These are phyloP conservation scores for Andrena dorsata DNA, from an alignment of 2,888 invertebrate genomes.

Conservation along the genomic window DNA sequence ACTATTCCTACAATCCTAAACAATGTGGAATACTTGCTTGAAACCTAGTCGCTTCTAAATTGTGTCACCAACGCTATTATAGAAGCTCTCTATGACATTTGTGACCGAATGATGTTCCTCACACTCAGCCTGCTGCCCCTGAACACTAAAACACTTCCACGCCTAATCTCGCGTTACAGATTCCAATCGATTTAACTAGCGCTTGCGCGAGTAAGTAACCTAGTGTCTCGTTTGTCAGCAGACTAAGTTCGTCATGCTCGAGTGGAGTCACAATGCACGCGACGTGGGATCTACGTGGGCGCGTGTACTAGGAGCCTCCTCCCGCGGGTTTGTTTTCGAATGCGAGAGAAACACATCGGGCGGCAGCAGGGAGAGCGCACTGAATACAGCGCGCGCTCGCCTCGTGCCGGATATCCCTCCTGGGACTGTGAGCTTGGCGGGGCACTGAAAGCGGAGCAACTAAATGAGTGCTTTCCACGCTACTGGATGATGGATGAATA, in stretches of 20 bases:
- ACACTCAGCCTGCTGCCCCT: too few species aligned
- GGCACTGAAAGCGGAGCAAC: slow-evolving; percentile 64
- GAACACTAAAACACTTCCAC: too few species aligned
- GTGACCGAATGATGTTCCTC: neutral
- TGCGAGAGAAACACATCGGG: slow-evolving; percentile 29
- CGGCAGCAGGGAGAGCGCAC: slow-evolving; percentile 16
- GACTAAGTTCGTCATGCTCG: too few species aligned
- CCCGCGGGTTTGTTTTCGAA: slow-evolving; percentile 38
- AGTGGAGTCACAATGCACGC: neutral
- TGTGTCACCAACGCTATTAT: too few species aligned
- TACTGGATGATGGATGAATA: slow-evolving; percentile 80
- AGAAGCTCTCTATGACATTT: neutral
- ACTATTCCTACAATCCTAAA: neutral
- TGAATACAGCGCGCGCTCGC: slow-evolving; percentile 50
- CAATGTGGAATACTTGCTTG: neutral
- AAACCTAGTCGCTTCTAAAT: too few species aligned
- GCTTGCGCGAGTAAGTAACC: neutral
- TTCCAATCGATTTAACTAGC: neutral
- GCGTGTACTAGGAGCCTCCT: slow-evolving; percentile 35
- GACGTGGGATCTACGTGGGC: slow-evolving; percentile 34
- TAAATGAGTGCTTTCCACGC: slow-evolving; percentile 78
- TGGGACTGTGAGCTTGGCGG: slow-evolving; percentile 44
- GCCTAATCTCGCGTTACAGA: too few species aligned
- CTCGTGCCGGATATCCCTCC: slow-evolving; percentile 64
- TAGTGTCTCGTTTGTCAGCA: too few species aligned